phyloP scores from a whole-genome alignment of 2,113 vertebrate genomes.

The Phrynosoma blainvillii region DNA sequence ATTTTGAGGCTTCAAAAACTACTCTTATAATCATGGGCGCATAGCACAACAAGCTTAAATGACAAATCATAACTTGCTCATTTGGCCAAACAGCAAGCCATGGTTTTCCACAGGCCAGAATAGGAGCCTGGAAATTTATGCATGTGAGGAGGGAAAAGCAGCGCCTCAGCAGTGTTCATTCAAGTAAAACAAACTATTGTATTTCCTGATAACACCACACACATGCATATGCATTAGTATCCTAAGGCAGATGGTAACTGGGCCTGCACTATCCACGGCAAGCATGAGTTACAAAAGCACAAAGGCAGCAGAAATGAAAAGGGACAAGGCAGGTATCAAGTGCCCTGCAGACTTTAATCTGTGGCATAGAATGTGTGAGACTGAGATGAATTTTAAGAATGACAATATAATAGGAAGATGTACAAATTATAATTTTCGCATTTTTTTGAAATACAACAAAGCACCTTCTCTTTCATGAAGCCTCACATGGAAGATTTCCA shows the following conservation, averaged over 20 bases:
- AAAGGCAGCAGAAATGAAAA: not conserved
- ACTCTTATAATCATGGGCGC: rapidly evolving
- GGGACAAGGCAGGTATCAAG: not conserved
- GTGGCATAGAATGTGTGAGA: not conserved
- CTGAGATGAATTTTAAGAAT: not conserved
- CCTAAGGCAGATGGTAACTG: not conserved
- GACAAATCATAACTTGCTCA: not conserved
- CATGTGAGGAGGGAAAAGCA: not conserved
- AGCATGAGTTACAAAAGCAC: not conserved
- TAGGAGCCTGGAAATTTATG: not conserved
- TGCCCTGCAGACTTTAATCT: not conserved
- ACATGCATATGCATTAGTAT: not conserved
- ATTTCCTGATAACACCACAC: not conserved
- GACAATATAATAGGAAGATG: slow-evolving; percentile 44
- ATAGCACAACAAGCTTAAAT: not conserved
- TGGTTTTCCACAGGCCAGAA: not conserved
- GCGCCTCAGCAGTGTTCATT: not conserved
- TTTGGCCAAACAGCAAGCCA: not conserved
- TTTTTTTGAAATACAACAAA: slow-evolving; percentile 25
- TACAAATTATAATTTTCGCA: slow-evolving; percentile 46
- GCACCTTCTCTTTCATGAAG: slow-evolving; percentile 38
- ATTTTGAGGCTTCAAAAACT: not conserved
- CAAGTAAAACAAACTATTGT: not conserved
- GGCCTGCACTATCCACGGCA: not conserved
- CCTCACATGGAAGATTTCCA: slow-evolving; percentile 48